These are phyloP conservation scores for Microdon myrmicae DNA, from an alignment of 2,888 invertebrate species.

Conservation along the genomic window DNA sequence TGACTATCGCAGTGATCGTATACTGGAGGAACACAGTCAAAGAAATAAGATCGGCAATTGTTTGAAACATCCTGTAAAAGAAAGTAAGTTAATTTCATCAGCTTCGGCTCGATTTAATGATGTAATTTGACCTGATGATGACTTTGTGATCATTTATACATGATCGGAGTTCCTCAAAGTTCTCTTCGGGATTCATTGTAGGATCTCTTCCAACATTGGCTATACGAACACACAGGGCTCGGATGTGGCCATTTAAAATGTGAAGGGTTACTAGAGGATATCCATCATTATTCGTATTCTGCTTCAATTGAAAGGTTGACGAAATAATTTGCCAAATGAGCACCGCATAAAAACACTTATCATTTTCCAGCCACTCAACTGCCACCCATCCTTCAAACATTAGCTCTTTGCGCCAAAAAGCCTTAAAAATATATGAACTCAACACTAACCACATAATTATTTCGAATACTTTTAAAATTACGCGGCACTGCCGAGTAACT, in stretches of 20 bases:
- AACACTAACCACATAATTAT: slow-evolving; percentile 1
- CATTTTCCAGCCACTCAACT: neutral
- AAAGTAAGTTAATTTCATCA: neutral
- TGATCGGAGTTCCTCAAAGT: slow-evolving; percentile 9
- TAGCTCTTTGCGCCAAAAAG: neutral
- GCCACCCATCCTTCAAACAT: slow-evolving; percentile 26
- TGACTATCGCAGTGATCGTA: slow-evolving; percentile 7
- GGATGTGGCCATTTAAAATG: slow-evolving; percentile 12
- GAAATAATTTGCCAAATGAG: slow-evolving; percentile 12
- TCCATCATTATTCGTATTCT: slow-evolving; percentile 9
- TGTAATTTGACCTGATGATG: slow-evolving; percentile 23
- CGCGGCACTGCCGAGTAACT: slow-evolving; percentile 13
- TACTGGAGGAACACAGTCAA: slow-evolving; percentile 9
- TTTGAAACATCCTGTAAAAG: slow-evolving; percentile 10
- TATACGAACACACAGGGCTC: slow-evolving; percentile 20
- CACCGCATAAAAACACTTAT: neutral
- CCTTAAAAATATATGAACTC: slow-evolving; percentile 1
- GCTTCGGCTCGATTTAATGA: neutral
- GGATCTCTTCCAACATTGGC: slow-evolving; percentile 18
- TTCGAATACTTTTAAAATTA: neutral
- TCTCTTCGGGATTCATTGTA: slow-evolving; percentile 1
- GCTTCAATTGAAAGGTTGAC: slow-evolving; percentile 1
- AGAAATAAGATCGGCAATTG: slow-evolving; percentile 2
- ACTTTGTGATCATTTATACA: slow-evolving; percentile 16
- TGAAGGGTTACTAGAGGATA: slow-evolving; percentile 17